Evolutionary conservation across 2,113 vertebrate species (phyloP), one percentile per base, ranked within the genome.

Genomic region (Zapornia atra): DNA sequence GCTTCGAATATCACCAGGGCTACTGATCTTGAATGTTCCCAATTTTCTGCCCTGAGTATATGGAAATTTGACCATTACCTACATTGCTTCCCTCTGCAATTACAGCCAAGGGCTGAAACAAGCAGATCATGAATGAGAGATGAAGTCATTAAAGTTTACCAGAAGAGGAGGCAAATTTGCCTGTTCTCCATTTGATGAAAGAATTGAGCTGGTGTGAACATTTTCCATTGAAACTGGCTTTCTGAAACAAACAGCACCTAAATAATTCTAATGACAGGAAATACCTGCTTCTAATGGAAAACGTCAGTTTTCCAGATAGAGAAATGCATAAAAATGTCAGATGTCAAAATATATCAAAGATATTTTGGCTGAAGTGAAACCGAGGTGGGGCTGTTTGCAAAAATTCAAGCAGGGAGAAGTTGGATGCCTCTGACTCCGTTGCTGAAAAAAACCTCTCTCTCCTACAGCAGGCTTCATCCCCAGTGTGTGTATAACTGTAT

Each of bases 281-380:
- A 63, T 83, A 84, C 6, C 75, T 48, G 1, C 29, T 61, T 82
- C 66, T 73, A 66, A 53, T 33, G 40, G 61, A 92, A 95, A 86
- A 93, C 42, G 80, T 72, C 88, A 91, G 25, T 54, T 85, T 88
- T 96, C 79, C 65, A 63, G 65, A 61, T 61, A 91, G 19, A 79
- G 29, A 86, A 89, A 94, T 89, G 60, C 54, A 46, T 72, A 3
- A 86, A 86, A 94, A 88, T 85, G 86, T 87, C 91, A 82, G 78
- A 64, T 92, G 93, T 96, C 95, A 95, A 96, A 96, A 92, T 92
- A 94, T 26, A 93, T 94, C 95, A 91, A 82, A 92, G 65, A 48
- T 95, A 87, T 94, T 97, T 80, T 90, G 87, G 71, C 84, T 94
- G 91, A 96, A 87, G 65, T 90, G 80, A 82, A 66, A 68, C 59